Evolutionary conservation across 2,888 invertebrate genomes (phyloP).

Genomic region (Agrochola macilenta): DNA sequence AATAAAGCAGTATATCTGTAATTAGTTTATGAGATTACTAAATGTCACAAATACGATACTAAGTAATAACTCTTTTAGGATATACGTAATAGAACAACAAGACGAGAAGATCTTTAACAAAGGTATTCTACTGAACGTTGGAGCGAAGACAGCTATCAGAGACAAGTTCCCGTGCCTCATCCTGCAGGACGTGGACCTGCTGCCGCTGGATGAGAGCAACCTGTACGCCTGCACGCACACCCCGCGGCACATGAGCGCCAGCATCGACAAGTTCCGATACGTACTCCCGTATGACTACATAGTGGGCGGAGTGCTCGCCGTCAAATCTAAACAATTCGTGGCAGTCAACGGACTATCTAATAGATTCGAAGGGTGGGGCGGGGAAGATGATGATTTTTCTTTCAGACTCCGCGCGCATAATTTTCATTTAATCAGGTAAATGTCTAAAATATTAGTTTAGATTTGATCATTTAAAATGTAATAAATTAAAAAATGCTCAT

Average conservation of each 20-base stretch:
- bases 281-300: conserved; percentile 64
- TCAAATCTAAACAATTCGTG: conserved; percentile 79
- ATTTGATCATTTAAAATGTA: conserved; percentile 36
- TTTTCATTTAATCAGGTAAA: conserved; percentile 78
- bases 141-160: conserved; percentile 93
- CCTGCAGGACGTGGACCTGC: conserved; percentile 97
- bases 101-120: conserved; percentile 95
- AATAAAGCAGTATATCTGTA: neutral
- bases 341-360: conserved; percentile 84
- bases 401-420: conserved; percentile 72
- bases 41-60: neutral
- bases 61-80: conserved; percentile 85
- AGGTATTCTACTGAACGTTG: conserved; percentile 96
- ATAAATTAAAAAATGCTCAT: neutral
- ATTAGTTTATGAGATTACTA: conserved; percentile 1
- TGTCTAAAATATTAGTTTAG: too few relatives aligned
- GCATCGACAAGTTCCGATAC: conserved; percentile 93
- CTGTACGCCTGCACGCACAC: conserved; percentile 94
- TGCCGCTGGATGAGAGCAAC: conserved; percentile 95
- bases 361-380: conserved; percentile 85
- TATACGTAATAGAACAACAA: conserved; percentile 96
- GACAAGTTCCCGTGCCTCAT: conserved; percentile 95
- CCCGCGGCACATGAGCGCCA: conserved; percentile 97
- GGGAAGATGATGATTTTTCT: conserved; percentile 87
- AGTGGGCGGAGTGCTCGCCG: conserved; percentile 83